A percentile compares a stretch with the other conserved stretches of the same genome.
Conservation (phyloP, 1,140 invertebrate genomes). For the Papilio polytes region DNA sequence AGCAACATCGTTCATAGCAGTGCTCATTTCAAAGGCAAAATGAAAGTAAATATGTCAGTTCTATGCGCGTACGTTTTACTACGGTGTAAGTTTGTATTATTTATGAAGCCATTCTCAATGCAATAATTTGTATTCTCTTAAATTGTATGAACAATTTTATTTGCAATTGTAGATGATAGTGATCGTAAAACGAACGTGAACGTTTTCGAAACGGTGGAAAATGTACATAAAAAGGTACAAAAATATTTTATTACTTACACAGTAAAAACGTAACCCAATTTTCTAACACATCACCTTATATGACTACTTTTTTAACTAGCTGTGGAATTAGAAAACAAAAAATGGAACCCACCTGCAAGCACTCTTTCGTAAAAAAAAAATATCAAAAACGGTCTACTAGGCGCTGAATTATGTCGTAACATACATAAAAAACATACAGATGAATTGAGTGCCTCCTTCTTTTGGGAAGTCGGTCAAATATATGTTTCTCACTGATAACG, state of each 20-base stretch:
- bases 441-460: no score
- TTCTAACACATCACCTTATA: not conserved
- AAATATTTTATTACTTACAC: not conserved
- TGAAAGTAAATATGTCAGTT: not conserved
- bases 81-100: not conserved
- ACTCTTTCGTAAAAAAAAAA: no score
- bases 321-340: no score
- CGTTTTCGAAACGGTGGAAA: not conserved
- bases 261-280: not conserved
- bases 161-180: not conserved
- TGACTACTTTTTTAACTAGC: not conserved
- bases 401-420: no score
- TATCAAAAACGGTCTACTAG: no score
- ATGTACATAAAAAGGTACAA: not conserved
- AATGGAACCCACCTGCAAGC: no score
- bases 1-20: not conserved
- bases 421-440: no score
- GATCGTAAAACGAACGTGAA: constrained; percentile 13
- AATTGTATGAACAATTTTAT: constrained; percentile 18
- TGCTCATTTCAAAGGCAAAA: not conserved
- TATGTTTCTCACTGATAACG: no score
- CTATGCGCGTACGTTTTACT: not conserved
- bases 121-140: constrained; percentile 9
- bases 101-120: constrained; percentile 2
- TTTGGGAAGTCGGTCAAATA: no score